Percentiles rank a stretch among this genome's conserved stretches.
Conservation (phyloP, 2,797 vertebrate species). For the Peromyscus melanophrys region DNA sequence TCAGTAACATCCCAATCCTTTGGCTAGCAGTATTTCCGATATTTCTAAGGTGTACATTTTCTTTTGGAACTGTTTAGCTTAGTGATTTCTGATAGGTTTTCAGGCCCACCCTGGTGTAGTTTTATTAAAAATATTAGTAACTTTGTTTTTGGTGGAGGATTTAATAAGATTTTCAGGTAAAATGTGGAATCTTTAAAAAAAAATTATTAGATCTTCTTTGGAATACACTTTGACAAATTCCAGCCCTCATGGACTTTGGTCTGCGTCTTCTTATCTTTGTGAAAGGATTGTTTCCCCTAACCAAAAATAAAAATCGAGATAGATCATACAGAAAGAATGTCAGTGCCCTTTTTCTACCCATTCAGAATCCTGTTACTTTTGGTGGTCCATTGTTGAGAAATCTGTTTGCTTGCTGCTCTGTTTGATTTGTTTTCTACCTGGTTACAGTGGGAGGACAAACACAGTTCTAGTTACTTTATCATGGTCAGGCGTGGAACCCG, state of each 20-base stretch:
- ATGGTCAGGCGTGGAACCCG: not conserved
- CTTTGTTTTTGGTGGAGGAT: not conserved
- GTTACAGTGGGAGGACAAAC: not conserved
- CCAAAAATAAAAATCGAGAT: not conserved
- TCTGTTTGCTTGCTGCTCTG: not conserved
- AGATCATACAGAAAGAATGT: not conserved
- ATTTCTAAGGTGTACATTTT: not conserved
- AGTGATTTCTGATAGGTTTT: not conserved
- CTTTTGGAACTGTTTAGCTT: not conserved
- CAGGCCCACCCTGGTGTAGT: accelerated
- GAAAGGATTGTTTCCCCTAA: not conserved
- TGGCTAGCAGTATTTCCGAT: not conserved
- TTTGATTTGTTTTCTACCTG: slow-evolving; percentile 33
- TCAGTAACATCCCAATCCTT: not conserved
- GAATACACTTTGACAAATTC: not conserved
- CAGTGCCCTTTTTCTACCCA: not conserved
- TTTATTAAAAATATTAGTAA: not conserved
- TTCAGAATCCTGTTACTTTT: not conserved
- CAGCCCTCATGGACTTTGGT: not conserved
- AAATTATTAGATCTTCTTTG: not conserved
- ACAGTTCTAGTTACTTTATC: not conserved
- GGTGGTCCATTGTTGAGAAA: not conserved
- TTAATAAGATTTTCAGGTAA: not conserved
- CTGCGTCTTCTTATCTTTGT: not conserved
- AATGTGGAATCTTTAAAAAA: not conserved